These are phyloP conservation scores for Cryptus viduatorius DNA, from an alignment of 2,888 invertebrate species.

Conservation along the genomic window DNA sequence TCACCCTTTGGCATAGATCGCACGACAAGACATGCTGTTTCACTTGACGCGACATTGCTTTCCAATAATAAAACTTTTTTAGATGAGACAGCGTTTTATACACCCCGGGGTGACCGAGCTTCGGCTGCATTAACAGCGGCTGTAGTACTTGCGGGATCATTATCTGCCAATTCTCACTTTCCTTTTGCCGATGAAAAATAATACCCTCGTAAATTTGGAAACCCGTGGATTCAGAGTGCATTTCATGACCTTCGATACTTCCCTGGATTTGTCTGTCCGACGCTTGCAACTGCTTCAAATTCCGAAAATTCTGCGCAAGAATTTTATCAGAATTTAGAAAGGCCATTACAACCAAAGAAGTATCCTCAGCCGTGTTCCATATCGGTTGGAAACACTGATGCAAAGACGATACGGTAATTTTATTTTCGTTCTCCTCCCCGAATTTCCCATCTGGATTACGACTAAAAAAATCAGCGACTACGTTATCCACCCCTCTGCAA, in stretches of 20 bases:
- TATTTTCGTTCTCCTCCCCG: constrained; percentile 6
- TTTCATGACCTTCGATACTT: neutral
- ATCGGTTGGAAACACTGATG: neutral
- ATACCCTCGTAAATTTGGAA: neutral
- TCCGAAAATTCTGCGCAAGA: neutral
- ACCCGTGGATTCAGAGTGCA: neutral
- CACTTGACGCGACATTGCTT: neutral
- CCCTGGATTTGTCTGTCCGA: neutral
- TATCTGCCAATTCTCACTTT: constrained; percentile 29
- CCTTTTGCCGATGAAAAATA: neutral
- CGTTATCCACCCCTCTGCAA: constrained; percentile 48
- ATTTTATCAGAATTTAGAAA: neutral
- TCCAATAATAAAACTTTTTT: constrained; percentile 38
- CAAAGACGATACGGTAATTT: neutral
- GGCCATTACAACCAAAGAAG: neutral
- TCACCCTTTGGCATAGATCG: constrained; percentile 55
- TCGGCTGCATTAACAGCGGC: constrained; percentile 28
- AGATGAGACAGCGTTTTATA: constrained; percentile 45
- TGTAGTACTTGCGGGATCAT: constrained; percentile 40
- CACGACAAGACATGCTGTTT: constrained; percentile 33
- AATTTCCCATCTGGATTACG: constrained; percentile 26
- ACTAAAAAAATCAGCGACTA: constrained; percentile 25
- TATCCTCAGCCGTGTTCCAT: neutral
- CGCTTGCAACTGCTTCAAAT: neutral
- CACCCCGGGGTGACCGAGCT: constrained; percentile 43